Base-by-base conservation (phyloP, 2,888 invertebrate species). In the Nemoura dubitans region DNA sequence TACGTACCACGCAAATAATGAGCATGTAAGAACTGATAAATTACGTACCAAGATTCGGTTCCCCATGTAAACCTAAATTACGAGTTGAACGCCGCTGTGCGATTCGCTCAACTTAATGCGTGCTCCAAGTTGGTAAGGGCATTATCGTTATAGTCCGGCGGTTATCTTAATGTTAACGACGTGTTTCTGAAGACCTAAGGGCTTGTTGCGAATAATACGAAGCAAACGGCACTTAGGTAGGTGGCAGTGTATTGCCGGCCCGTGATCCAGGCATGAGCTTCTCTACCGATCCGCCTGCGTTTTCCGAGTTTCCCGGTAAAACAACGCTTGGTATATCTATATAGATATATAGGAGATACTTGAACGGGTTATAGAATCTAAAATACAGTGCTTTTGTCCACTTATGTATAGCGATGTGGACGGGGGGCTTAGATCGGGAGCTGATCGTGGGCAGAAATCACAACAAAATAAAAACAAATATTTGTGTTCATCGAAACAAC, bases 121-220 rank as follows among this genome's bases (percentile, higher is more conserved):
- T 59, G 59, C 59, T 21, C 59, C 16, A 59, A 59, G 59, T 59
- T 59, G 59, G 59, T 59, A 21, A 59, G 59, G 59, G 59, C 59
- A 59, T 59, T 59, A 59, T 59, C 59, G 59, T 59, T 59, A n/a
- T n/a, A 59, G 59, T 59, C 59, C 59, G 21, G 59, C 59, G 59
- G 59, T 59, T 59, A 59, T 59, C 59, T 59, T 59, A 59, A 59
- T 59, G 59, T 59, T 59, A 59, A 59, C 59, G 59, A 59, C 59
- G 59, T 59, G 59, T 59, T 59, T 59, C 59, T 59, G 59, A 59
- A 59, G 59, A 21, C 59, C 59, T 59, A 59, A 59, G 59, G 59
- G 59, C 59, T 59, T 59, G 59, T 59, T 59, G 59, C 59, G 59
- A 59, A 59, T 59, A 59, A 59, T 59, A 59, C 59, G 59, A 21